Evolutionary conservation across 2,888 invertebrate species (phyloP), one percentile per base, ranked within the genome.

Genomic region (Heteromyza rotundicornis): DNA sequence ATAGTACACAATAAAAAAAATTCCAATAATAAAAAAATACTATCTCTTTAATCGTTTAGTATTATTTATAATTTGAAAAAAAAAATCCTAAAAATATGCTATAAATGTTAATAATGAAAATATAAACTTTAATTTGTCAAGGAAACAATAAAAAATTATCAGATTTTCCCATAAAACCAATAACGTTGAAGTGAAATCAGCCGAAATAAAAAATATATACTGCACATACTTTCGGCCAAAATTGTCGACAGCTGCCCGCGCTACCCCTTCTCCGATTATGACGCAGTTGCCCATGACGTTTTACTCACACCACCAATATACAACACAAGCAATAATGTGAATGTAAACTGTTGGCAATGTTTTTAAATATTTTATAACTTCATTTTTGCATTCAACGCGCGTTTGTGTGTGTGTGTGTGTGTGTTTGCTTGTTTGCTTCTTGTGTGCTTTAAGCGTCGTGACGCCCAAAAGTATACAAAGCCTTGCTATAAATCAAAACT

Each of bases 401-500:
- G 5, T 12, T n/a, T n/a, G n/a, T n/a, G n/a, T n/a, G n/a, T n/a
- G n/a, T n/a, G n/a, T n/a, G n/a, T n/a, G n/a, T n/a, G n/a, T n/a
- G n/a, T n/a, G n/a, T n/a, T n/a, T n/a, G n/a, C n/a, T n/a, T n/a
- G n/a, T n/a, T n/a, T n/a, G n/a, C n/a, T n/a, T n/a, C n/a, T n/a
- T n/a, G n/a, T n/a, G n/a, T n/a, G n/a, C 16, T 40, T 40, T 50
- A 50, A 55, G 50, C 50, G n/a, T n/a, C n/a, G 20, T 50, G n/a
- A 12, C 20, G 50, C 50, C 55, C n/a, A 50, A 36, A 53, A n/a
- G 7, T 20, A 53, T 27, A 16, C 17, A 53, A 23, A 53, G 5
- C 5, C 8, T 53, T 53, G 17, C 5, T 32, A 8, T 5, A 32
- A n/a, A n/a, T n/a, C n/a, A n/a, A n/a, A n/a, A n/a, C n/a, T n/a